phyloP scores from a whole-genome alignment of 2,797 vertebrate species.

The Sebastiscus tertius region DNA sequence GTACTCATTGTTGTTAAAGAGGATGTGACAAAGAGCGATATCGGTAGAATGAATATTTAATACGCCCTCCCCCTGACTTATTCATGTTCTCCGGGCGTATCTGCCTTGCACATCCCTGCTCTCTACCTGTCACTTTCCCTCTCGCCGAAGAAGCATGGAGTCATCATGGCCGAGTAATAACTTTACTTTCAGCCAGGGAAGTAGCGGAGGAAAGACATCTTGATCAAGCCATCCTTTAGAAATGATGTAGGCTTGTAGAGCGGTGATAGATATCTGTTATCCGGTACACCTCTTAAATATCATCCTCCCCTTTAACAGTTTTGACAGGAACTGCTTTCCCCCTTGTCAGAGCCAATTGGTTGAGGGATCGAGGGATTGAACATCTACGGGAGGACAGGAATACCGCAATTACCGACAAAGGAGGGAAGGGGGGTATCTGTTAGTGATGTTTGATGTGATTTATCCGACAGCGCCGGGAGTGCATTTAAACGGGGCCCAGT shows the following conservation, averaged over 20 bases:
- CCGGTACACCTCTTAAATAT: slow-evolving; percentile 74
- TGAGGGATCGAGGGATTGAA: slow-evolving; percentile 82
- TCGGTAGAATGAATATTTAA: slow-evolving; percentile 83
- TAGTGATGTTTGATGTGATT: slow-evolving; percentile 92
- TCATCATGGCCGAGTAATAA: slow-evolving; percentile 69
- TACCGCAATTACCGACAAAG: slow-evolving; percentile 91
- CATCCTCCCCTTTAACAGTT: slow-evolving; percentile 72
- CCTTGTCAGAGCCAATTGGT: slow-evolving; percentile 87
- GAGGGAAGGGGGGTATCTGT: slow-evolving; percentile 77
- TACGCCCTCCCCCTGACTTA: slow-evolving; percentile 71
- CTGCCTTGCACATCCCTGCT: slow-evolving; percentile 50
- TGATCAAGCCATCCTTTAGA: slow-evolving; percentile 71
- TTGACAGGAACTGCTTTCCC: slow-evolving; percentile 85
- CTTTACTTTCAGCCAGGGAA: slow-evolving; percentile 60
- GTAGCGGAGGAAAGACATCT: slow-evolving; percentile 55
- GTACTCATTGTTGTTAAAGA: slow-evolving; percentile 79
- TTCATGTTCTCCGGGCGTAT: slow-evolving; percentile 76
- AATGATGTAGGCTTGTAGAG: slow-evolving; percentile 62
- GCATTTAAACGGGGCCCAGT: slow-evolving; percentile 86
- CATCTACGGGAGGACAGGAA: slow-evolving; percentile 82
- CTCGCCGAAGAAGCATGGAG: slow-evolving; percentile 60
- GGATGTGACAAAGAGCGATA: slow-evolving; percentile 82
- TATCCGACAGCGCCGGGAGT: slow-evolving; percentile 85
- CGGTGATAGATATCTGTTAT: slow-evolving; percentile 87
- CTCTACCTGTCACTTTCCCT: slow-evolving; percentile 72